These are phyloP conservation scores for Thereva nobilitata DNA, from an alignment of 2,888 invertebrate genomes.

Conservation along the genomic window DNA sequence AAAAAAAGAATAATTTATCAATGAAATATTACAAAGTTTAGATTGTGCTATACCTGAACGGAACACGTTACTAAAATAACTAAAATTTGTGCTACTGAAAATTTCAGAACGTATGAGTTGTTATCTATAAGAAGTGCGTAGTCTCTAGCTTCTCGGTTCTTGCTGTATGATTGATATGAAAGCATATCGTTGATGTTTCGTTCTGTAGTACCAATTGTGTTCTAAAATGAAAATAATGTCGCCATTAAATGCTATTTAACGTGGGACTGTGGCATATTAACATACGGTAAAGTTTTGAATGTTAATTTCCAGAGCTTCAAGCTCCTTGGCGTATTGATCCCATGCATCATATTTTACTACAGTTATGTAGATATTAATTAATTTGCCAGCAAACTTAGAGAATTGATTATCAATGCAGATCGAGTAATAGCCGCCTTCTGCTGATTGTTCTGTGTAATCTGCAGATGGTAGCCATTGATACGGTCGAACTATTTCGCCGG, in stretches of 20 bases:
- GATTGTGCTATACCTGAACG: slow-evolving; percentile 63
- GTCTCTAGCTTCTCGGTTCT: slow-evolving; percentile 81
- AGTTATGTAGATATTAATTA: slow-evolving; percentile 87
- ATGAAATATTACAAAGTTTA: not conserved
- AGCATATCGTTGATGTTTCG: slow-evolving; percentile 83
- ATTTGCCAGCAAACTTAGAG: slow-evolving; percentile 85
- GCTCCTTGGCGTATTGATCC: slow-evolving; percentile 88
- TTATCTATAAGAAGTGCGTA: slow-evolving; percentile 80
- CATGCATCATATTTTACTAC: slow-evolving; percentile 92
- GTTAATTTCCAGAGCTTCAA: slow-evolving; percentile 83
- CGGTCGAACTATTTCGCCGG: slow-evolving; percentile 82
- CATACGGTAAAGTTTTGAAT: slow-evolving; percentile 88
- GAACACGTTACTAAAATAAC: slow-evolving; percentile 80
- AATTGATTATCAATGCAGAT: slow-evolving; percentile 94
- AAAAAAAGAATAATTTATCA: not conserved
- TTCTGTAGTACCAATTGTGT: slow-evolving; percentile 75
- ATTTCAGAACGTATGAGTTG: slow-evolving; percentile 82
- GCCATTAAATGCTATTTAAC: not conserved
- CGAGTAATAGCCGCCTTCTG: slow-evolving; percentile 83
- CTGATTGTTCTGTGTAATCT: slow-evolving; percentile 83
- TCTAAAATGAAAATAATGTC: slow-evolving; percentile 60
- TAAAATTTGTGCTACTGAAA: slow-evolving; percentile 85
- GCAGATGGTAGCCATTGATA: slow-evolving; percentile 89
- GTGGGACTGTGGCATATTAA: not conserved
- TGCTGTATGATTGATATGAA: slow-evolving; percentile 78